Base-by-base conservation (phyloP, 92 coral and sea anemone genomes). In the Parazoanthus swiftii region DNA sequence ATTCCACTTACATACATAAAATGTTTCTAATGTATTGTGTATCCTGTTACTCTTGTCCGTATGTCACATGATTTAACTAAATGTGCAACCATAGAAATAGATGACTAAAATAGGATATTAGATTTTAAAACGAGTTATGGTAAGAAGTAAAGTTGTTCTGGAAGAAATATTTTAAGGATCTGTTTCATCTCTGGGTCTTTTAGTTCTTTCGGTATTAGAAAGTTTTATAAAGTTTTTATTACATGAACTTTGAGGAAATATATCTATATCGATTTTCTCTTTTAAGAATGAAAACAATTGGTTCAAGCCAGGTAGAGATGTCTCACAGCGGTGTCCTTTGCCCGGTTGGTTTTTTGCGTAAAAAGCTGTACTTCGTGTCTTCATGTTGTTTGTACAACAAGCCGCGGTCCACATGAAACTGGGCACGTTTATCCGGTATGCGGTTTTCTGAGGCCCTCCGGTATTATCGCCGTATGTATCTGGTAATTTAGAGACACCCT, bases 401-500 rank as follows among this genome's bases (percentile, higher is more conserved):
- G 81, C 81, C 15, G 81, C 81, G 33, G 65, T 77, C 81, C 81
- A 77, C 81, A 46, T 77, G 33, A 43, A 77, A 1, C 35, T 42
- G 15, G 81, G 81, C 13, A 77, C 81, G 37, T 77, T 48, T 23
- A 77, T 15, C 20, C 81, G 81, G 63, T 77, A 77, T 46, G 81
- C 8, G 18, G 10, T 16, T 42, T 33, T 39, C 23, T 10, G n/a
- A 10, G 48, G 3, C 0, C 76, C 63, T 26, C 21, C 43, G 11
- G 81, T 3, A 10, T 50, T 50, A 11, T 29, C 7, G 56, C 51
- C 25, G 39, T 71, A 77, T 0, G 81, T 77, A 1, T 26, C 18
- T 20, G 2, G 29, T 37, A 77, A 77, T 1, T n/a, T 82, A 9
- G 91, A 89, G 39, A 54, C 51, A 26, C 91, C 91, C 73, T 72